These are phyloP conservation scores for Conopomorpha cramerella DNA, from an alignment of 1,140 invertebrate species.

Conservation along the genomic window DNA sequence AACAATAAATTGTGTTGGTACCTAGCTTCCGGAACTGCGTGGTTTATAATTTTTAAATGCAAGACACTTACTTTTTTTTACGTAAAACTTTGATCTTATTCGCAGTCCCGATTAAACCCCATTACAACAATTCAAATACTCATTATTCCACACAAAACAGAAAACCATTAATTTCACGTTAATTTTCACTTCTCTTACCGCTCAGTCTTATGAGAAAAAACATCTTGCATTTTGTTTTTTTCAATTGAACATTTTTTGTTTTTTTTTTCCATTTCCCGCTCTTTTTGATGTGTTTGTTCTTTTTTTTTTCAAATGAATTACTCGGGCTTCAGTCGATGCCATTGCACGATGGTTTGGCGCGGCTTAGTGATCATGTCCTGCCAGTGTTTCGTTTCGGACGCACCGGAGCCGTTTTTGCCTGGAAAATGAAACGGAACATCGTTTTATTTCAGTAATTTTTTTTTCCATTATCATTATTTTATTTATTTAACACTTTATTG, in stretches of 20 bases:
- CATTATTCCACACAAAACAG: background rate
- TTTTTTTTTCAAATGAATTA: no score
- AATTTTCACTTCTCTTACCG: constrained; percentile 27
- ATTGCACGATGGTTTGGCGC: constrained; percentile 88
- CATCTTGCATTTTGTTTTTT: background rate
- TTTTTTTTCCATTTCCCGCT: background rate
- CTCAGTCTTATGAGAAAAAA: constrained; percentile 46
- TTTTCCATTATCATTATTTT: no score
- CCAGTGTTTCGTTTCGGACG: constrained; percentile 92
- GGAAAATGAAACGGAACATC: constrained; percentile 46
- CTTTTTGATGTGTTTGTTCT: no score
- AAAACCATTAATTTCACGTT: background rate
- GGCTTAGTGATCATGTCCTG: constrained; percentile 97
- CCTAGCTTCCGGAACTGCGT: background rate
- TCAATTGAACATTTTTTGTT: background rate
- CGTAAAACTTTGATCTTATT: no score
- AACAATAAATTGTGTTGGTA: background rate
- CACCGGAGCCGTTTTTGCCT: constrained; percentile 91
- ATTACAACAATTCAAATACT: background rate
- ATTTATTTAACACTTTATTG: no score
- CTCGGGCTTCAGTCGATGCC: constrained; percentile 87
- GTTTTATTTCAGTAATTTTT: no score
- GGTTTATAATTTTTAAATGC: background rate
- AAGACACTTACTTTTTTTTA: constrained; percentile 8
- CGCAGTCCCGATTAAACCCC: no score